Conservation (phyloP, 2,113 vertebrate species). For the Mesembrinibis cayennensis region DNA sequence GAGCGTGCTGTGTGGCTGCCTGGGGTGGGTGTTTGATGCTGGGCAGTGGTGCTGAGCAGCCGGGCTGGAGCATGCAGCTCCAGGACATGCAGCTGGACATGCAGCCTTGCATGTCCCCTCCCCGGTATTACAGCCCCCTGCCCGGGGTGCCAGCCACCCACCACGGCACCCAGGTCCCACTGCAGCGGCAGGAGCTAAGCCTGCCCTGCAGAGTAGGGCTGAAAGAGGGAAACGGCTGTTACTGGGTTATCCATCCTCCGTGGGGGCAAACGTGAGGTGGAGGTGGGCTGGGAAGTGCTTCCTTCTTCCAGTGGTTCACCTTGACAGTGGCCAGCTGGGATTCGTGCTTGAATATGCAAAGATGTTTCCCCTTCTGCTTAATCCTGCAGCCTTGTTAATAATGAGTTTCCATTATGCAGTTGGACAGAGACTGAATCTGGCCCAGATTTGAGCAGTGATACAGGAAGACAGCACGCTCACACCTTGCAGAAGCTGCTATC, state of each 20-base stretch:
- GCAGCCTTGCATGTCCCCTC: not conserved
- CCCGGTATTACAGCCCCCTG: not conserved
- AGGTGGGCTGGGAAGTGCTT: not conserved
- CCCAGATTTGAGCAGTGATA: not conserved
- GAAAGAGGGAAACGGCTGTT: not conserved
- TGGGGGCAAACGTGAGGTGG: too few relatives aligned
- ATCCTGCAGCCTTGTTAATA: not conserved
- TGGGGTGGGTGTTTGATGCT: too few relatives aligned
- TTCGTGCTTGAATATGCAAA: not conserved
- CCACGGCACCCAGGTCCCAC: not conserved
- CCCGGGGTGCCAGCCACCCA: fast-evolving
- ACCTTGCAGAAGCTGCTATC: not conserved
- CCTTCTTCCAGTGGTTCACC: not conserved
- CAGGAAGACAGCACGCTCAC: fast-evolving
- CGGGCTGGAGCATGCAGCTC: not conserved
- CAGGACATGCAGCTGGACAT: too few relatives aligned
- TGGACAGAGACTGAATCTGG: not conserved
- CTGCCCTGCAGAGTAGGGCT: not conserved
- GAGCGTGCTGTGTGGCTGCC: too few relatives aligned
- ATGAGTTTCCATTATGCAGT: not conserved
- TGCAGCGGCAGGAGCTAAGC: not conserved
- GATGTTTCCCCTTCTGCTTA: not conserved
- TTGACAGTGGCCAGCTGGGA: not conserved
- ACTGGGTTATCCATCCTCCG: not conserved
- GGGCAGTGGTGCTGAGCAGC: not conserved